These are phyloP conservation scores for Hozukius guyotensis DNA, from an alignment of 2,797 vertebrate species.

Conservation along the genomic window DNA sequence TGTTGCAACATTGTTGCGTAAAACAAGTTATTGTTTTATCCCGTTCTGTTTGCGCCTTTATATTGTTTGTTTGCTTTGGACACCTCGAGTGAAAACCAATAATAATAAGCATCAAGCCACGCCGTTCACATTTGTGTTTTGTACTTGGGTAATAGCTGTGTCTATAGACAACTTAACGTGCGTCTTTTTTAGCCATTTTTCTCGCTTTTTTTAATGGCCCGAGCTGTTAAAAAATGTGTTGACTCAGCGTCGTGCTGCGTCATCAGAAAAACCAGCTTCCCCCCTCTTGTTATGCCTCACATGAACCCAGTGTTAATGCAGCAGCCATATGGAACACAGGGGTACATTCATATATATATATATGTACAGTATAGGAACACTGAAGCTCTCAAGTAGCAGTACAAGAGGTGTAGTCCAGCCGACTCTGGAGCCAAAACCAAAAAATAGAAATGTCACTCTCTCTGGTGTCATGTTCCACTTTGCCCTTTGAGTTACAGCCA, in stretches of 20 bases:
- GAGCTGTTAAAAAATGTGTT: slow-evolving; percentile 55
- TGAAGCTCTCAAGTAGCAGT: not conserved
- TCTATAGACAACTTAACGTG: not conserved
- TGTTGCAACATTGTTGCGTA: too few relatives aligned
- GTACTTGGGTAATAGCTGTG: not conserved
- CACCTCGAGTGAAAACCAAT: not conserved
- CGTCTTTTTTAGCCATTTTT: not conserved
- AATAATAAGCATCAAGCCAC: slow-evolving; percentile 23
- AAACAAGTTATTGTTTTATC: not conserved
- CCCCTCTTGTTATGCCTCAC: slow-evolving; percentile 25
- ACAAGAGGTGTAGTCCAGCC: slow-evolving; percentile 6
- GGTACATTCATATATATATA: not conserved
- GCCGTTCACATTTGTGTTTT: slow-evolving; percentile 1
- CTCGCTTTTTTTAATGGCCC: not conserved
- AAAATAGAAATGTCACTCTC: slow-evolving; percentile 53
- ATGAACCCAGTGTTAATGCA: slow-evolving; percentile 35
- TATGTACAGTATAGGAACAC: not conserved
- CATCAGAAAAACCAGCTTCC: slow-evolving; percentile 62
- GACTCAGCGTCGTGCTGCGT: slow-evolving; percentile 77
- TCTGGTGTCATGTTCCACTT: slow-evolving; percentile 51
- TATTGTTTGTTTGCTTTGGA: slow-evolving; percentile 3
- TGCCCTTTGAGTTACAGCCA: slow-evolving; percentile 58
- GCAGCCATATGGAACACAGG: slow-evolving; percentile 35
- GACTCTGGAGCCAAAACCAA: slow-evolving; percentile 25
- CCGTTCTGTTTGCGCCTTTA: not conserved